Base-by-base conservation (phyloP, 1,140 invertebrate species). In the Nasonia giraulti region DNA sequence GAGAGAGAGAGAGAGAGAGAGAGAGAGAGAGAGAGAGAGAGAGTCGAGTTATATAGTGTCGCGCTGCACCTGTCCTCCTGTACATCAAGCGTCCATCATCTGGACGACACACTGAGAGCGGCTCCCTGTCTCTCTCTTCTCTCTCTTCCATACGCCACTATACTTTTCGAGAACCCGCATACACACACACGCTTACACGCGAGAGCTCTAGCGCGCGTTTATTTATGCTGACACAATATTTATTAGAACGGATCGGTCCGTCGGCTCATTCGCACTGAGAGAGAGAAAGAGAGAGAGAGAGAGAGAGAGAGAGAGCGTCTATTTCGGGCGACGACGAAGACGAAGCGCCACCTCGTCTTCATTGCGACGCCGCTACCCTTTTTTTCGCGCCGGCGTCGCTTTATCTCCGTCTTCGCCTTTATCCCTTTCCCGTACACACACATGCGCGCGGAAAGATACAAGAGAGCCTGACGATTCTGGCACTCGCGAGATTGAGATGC, bases 151-250 rank as follows among this genome's bases (percentile, higher is more conserved):
- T 86, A 31, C 83, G 78, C 31, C 71, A 31, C 66, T 76, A 76
- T 74, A 73, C 80, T 77, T 74, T 71, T 71, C 71, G 74, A 82
- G 20, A 76, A 77, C 4, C 33, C 27, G 44, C 17, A 78, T 40
- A 27, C 33, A 23, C 27, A 66, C 27, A 27, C n/a, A 6, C n/a
- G 17, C 27, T 23, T 6, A 75, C 27, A 7, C 47, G 47, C 17
- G 17, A 14, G 23, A 84, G 27, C 33, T 77, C n/a, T 47, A 11
- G 44, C 62, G 31, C 44, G 86, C 89, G 88, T 89, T 93, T 93
- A 93, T 93, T 93, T 92, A 93, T 90, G 92, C 91, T 91, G 92
- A 93, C 92, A 92, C 90, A 91, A 92, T 93, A 93, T 93, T 93
- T 93, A 93, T 93, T 93, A 92, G 92, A 91, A 93, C 91, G 91